Evolutionary conservation across 2,888 invertebrate genomes (phyloP).

Genomic region (Ctenicera cuprea): DNA sequence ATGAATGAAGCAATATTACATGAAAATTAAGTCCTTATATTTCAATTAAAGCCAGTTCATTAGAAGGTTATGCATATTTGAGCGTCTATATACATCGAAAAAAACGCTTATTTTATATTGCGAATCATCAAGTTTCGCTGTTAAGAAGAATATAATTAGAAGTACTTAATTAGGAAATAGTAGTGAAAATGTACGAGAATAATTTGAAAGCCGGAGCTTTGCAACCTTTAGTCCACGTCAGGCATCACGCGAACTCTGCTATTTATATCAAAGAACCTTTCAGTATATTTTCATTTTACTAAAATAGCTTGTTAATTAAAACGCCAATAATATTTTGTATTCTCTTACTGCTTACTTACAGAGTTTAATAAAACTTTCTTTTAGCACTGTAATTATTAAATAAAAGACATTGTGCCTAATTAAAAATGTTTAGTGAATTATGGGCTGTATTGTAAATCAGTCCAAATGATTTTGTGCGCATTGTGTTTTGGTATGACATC

Average conservation of each 20-base stretch:
- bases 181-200: constrained; percentile 14
- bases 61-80: not conserved
- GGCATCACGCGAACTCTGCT: not conserved
- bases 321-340: not conserved
- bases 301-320: not conserved
- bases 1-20: not conserved
- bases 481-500: too few relatives aligned
- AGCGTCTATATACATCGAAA: not conserved
- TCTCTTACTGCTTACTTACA: not conserved
- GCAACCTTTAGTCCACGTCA: not conserved
- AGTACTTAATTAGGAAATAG: constrained; percentile 18
- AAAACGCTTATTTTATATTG: constrained; percentile 4
- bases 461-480: too few relatives aligned
- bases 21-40: constrained; percentile 2
- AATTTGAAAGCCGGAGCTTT: not conserved
- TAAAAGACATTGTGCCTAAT: too few relatives aligned
- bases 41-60: constrained; percentile 6
- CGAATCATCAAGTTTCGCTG: constrained; percentile 8
- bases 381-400: too few relatives aligned
- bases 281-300: not conserved
- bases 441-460: too few relatives aligned
- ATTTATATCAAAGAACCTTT: not conserved
- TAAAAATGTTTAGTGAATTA: too few relatives aligned
- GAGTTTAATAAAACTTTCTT: too few relatives aligned
- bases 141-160: constrained; percentile 19